A percentile compares a stretch with the other conserved stretches of the same genome.
These are phyloP conservation scores for Sycobia sp. DNA, from an alignment of 1,140 invertebrate genomes.

Conservation along the genomic window DNA sequence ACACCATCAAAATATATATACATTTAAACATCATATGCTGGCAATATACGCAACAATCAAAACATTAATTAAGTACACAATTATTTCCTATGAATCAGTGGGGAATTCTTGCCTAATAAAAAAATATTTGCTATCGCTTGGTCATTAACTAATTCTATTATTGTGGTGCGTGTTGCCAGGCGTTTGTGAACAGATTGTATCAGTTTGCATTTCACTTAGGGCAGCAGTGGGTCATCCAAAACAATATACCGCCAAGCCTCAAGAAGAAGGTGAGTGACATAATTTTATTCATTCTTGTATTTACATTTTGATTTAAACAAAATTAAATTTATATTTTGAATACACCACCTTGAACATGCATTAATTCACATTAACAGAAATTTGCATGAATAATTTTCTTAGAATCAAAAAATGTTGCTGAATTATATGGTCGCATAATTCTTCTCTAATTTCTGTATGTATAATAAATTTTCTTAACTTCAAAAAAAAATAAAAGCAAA, in stretches of 20 bases:
- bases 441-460: neutral
- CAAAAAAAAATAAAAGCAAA: neutral
- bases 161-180: conserved; percentile 63
- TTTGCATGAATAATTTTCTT: conserved; percentile 21
- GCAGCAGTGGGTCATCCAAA: conserved; percentile 77
- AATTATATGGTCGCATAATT: conserved; percentile 4
- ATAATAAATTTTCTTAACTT: conserved; percentile 6
- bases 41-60: conserved; percentile 37
- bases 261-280: conserved; percentile 73
- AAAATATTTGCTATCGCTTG: conserved; percentile 47
- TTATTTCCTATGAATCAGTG: neutral
- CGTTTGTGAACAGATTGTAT: conserved; percentile 69
- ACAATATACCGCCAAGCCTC: conserved; percentile 67
- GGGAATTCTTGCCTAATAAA: conserved; percentile 21
- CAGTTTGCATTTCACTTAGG: conserved; percentile 78
- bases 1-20: neutral
- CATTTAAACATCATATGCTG: conserved; percentile 21
- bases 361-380: neutral
- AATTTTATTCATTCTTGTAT: neutral
- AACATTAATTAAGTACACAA: neutral
- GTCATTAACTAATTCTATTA: conserved; percentile 59
- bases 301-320: neutral
- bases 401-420: conserved; percentile 1
- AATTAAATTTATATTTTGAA: conserved; percentile 2
- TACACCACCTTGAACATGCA: no score